These are phyloP conservation scores for Plebejus melissa DNA, from an alignment of 2,888 invertebrate species.

Conservation along the genomic window DNA sequence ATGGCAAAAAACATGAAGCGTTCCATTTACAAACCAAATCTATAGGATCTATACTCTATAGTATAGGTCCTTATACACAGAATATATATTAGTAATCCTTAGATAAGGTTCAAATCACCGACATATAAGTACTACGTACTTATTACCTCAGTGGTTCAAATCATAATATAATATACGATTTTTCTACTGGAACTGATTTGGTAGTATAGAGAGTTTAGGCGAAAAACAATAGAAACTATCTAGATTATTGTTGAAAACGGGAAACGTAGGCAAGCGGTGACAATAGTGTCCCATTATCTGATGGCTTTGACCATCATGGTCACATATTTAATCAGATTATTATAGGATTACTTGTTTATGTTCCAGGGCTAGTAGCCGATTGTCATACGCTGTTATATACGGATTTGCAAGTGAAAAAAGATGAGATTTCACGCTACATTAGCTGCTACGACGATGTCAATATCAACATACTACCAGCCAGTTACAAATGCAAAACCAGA, in stretches of 20 bases:
- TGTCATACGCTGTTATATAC: slow-evolving; percentile 83
- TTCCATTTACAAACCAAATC: no score
- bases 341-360: slow-evolving; percentile 34
- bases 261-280: not conserved
- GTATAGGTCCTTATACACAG: no score
- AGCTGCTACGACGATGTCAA: slow-evolving; percentile 55
- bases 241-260: not conserved
- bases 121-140: no score
- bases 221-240: not conserved
- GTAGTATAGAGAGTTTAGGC: not conserved
- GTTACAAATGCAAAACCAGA: slow-evolving; percentile 74
- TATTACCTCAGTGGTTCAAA: no score
- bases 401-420: slow-evolving; percentile 80
- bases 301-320: not conserved
- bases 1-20: no score
- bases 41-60: no score
- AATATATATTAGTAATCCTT: no score
- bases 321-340: not conserved
- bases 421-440: slow-evolving; percentile 56
- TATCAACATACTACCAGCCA: slow-evolving; percentile 51
- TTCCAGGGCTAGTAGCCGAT: slow-evolving; percentile 83
- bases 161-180: no score
- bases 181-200: no score
- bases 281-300: not conserved
- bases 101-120: no score